These are phyloP conservation scores for Maniola hyperantus DNA, from an alignment of 2,888 invertebrate genomes.

Conservation along the genomic window DNA sequence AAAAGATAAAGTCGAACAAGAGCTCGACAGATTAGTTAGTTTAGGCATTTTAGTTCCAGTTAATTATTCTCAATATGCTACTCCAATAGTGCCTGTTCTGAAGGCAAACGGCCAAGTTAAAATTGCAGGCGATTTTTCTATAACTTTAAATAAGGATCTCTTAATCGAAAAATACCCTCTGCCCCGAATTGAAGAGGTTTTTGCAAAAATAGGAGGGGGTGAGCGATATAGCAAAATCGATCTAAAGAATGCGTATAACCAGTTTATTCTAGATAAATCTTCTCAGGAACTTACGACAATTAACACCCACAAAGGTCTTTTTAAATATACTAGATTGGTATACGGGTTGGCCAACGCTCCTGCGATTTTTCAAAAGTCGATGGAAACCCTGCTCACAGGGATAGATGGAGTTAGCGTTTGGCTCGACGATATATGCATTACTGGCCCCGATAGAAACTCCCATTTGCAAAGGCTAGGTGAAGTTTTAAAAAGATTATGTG, in stretches of 20 bases:
- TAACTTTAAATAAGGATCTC: constrained; percentile 39
- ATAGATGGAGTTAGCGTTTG: constrained; percentile 38
- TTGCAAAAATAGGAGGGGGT: constrained; percentile 34
- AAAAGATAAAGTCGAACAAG: constrained; percentile 31
- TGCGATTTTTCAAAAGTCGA: constrained; percentile 40
- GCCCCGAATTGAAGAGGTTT: constrained; percentile 36
- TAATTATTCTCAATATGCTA: constrained; percentile 35
- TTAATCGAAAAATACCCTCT: too few species aligned
- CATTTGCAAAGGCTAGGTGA: too few species aligned
- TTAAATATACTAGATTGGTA: constrained; percentile 41
- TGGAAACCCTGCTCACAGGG: constrained; percentile 39
- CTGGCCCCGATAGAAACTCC: too few species aligned
- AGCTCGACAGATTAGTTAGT: constrained; percentile 25
- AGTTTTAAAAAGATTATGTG: too few species aligned
- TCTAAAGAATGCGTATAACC: constrained; percentile 35
- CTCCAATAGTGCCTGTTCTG: constrained; percentile 38
- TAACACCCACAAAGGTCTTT: constrained; percentile 39
- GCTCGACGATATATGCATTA: too few species aligned
- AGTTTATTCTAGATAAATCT: constrained; percentile 23
- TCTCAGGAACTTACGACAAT: constrained; percentile 40
- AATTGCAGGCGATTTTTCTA: constrained; percentile 38
- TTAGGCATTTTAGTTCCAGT: constrained; percentile 32
- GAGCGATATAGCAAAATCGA: constrained; percentile 35
- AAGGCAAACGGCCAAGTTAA: constrained; percentile 34
- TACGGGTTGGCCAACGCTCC: constrained; percentile 41